These are phyloP conservation scores for Tiliacea citrago DNA, from an alignment of 2,888 invertebrate species.

Conservation along the genomic window DNA sequence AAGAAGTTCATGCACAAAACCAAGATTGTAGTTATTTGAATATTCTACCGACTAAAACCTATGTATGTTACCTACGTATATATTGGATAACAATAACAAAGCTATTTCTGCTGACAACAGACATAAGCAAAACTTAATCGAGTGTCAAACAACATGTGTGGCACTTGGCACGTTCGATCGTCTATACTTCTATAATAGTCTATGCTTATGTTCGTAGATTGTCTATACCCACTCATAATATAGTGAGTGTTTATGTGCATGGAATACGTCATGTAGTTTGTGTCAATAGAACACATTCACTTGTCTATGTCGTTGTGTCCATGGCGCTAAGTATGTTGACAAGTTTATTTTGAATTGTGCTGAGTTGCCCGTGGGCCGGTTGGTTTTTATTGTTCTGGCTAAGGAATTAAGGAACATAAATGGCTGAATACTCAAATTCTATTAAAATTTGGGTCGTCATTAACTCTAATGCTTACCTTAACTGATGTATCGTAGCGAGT, in stretches of 20 bases:
- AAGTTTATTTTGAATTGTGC: neutral
- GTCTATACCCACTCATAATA: conserved; percentile 13
- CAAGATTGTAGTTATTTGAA: neutral
- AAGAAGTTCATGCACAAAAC: neutral
- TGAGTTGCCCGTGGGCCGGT: no score
- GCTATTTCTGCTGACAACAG: conserved; percentile 20
- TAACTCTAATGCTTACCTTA: no score
- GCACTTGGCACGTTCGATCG: conserved; percentile 31
- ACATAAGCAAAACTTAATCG: conserved; percentile 36
- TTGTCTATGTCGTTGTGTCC: neutral
- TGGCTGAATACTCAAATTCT: no score
- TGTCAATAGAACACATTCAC: conserved; percentile 8
- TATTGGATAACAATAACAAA: conserved; percentile 17
- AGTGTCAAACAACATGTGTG: conserved; percentile 35
- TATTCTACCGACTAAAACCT: neutral
- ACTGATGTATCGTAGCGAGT: no score
- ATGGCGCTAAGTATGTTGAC: neutral
- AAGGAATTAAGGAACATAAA: no score
- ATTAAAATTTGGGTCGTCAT: no score
- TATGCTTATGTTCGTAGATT: conserved; percentile 16
- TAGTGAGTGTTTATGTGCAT: neutral
- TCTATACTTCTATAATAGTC: conserved; percentile 19
- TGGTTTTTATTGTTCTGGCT: no score
- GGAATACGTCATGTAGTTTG: conserved; percentile 1
- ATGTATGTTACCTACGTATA: neutral